Evolutionary conservation across 1,140 invertebrate species (phyloP).

Genomic region (Meloidogyne hapla): DNA sequence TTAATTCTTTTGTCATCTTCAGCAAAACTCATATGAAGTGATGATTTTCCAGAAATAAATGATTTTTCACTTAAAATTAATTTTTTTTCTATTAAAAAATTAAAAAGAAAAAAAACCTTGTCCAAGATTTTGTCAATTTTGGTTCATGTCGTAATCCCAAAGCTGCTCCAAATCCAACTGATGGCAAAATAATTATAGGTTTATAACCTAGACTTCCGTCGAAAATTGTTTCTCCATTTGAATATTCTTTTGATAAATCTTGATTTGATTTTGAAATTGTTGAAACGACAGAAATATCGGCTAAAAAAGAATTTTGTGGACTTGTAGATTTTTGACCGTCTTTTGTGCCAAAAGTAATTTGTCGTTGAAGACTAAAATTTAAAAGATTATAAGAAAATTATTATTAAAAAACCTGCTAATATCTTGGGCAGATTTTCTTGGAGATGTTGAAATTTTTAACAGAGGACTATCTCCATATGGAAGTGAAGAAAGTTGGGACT

Average conservation of each 20-base stretch:
- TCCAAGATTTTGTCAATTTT: conserved; percentile 16
- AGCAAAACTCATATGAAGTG: neutral
- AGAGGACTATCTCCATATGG: conserved; percentile 46
- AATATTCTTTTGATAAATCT: conserved; percentile 8
- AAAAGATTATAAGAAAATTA: no score
- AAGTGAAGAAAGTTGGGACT: conserved; percentile 40
- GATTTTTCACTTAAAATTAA: conserved; percentile 8
- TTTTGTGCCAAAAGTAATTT: conserved; percentile 13
- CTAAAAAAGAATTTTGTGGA: neutral
- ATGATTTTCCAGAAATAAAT: conserved; percentile 8
- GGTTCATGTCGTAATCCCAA: conserved; percentile 22
- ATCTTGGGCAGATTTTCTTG: conserved; percentile 28
- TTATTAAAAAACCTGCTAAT: conserved; percentile 11
- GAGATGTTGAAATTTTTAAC: conserved; percentile 24
- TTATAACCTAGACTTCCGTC: conserved; percentile 20
- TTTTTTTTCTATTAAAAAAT: neutral
- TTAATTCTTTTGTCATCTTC: conserved; percentile 26
- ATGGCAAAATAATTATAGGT: conserved; percentile 28
- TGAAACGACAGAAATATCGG: neutral
- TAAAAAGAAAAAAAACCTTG: neutral
- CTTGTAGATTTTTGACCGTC: conserved; percentile 1
- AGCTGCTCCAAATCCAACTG: conserved; percentile 29
- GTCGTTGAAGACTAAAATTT: conserved; percentile 27
- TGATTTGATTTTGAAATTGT: conserved; percentile 1
- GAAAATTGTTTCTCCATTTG: conserved; percentile 19